Evolutionary conservation across 2,113 vertebrate species (phyloP), one percentile per base, ranked within the genome.

Genomic region (Phylloscopus trochilus): DNA sequence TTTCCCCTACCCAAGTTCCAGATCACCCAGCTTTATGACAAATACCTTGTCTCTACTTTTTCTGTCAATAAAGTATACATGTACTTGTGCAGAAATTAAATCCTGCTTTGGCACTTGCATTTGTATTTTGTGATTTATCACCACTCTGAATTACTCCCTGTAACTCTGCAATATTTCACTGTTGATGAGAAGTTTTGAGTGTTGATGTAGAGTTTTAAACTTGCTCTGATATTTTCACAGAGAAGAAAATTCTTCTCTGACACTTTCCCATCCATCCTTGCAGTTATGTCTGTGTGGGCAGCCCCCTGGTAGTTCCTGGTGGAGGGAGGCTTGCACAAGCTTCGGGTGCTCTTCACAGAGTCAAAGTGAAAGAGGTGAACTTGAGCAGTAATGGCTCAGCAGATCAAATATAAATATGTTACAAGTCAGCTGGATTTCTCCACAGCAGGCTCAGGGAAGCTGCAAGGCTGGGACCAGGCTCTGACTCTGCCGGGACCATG

Each of bases 61-160:
- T 53, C 52, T 93, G 63, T 77, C 64, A 68, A 23, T 90, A 59
- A 69, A 63, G 18, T 44, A 6, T 52, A 55, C 0, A 2, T 44
- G 22, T 93, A 21, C 37, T 77, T 77, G 39, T 74, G 33, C 64
- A 92, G 75, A 92, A 60, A 70, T 74, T 2, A 90, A 95, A 90
- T 93, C 85, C 52, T 88, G 7, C 64, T 63, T 90, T 95, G 93
- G 76, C 83, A 60, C 83, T 93, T 77, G 63, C 0, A 3, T 92
- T 91, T 91, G 51, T 67, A 4, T 84, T 84, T 91, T 73, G 67
- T 91, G 55, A 91, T 95, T 95, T 84, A 77, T 90, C 59, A 58
- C 59, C 33, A 21, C 63, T 80, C 74, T 83, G 87, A 85, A 80
- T 77, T 49, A 44, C 79, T 95, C 82, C 78, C 84, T 92, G 53